A percentile compares a stretch with the other conserved stretches of the same genome.
These are phyloP conservation scores for Tachina fera DNA, from an alignment of 2,888 invertebrate species.

Conservation along the genomic window DNA sequence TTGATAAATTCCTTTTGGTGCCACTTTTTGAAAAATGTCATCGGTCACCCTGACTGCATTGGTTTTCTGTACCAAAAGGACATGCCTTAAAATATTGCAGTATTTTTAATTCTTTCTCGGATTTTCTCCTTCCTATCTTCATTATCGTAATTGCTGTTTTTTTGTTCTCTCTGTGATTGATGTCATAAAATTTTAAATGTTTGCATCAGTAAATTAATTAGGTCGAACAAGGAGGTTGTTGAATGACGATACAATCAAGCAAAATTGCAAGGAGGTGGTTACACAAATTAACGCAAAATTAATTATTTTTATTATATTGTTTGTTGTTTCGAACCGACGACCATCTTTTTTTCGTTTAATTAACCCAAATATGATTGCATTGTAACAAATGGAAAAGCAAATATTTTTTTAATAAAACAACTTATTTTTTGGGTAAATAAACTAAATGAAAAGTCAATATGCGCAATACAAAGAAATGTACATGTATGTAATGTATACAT, in stretches of 20 bases:
- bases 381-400: not conserved
- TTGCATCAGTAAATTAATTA: slow-evolving; percentile 24
- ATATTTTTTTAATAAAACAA: not conserved
- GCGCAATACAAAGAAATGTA: no score
- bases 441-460: no score
- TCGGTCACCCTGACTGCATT: no score
- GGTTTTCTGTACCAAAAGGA: not conserved
- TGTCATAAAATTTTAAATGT: slow-evolving; percentile 7
- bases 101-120: not conserved
- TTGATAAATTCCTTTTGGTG: no score
- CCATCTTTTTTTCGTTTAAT: not conserved
- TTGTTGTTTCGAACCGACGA: not conserved
- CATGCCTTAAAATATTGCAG: not conserved
- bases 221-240: slow-evolving; percentile 2
- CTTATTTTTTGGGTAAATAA: no score
- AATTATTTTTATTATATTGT: not conserved
- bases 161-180: not conserved
- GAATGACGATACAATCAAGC: not conserved
- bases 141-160: not conserved
- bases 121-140: not conserved
- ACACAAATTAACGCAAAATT: slow-evolving; percentile 5
- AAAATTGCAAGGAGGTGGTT: not conserved
- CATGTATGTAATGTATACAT: no score
- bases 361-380: not conserved
- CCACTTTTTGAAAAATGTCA: no score